Base-by-base conservation (phyloP, 2,797 vertebrate genomes). In the Moxostoma hubbsi region DNA sequence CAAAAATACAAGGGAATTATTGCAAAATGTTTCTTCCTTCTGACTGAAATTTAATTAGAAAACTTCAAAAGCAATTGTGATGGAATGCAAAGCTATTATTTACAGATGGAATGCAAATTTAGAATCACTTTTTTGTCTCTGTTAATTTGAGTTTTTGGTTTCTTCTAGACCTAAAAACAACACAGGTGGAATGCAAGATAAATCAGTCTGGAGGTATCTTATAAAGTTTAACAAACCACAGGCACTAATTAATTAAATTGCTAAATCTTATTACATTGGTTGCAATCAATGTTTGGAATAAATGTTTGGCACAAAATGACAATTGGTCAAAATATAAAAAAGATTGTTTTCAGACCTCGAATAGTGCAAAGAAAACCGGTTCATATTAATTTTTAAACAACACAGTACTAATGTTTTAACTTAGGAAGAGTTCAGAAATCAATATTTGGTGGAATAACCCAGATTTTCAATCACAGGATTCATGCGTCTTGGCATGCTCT, bases 21-120 rank as follows among this genome's bases (percentile, higher is more conserved):
- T 61, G 46, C 11, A 51, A 47, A 65, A 47, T 4, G 6, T 51
- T 45, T 45, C 57, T 75, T 72, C 57, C 71, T 18, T 36, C 57
- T 73, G 71, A 73, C 1, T 15, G 15, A 49, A 43, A 78, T 72
- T 82, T 85, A 82, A 76, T 84, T 78, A 77, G 18, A 62, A 79
- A 81, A 82, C 36, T 73, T 73, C 18, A 58, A 53, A 86, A 76
- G 7, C 46, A 64, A 61, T 65, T 49, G 77, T 65, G 76, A 58
- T 73, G 18, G 46, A 73, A 51, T 12, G 45, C 59, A 65, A 55
- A 79, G 78, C 43, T 46, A 68, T 55, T 72, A 24, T 63, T 70
- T 59, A 70, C 18, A 75, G 51, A 46, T 15, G 1, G 54, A 77
- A 77, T 55, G 12, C 36, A 79, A 68, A 53, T 46, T 36, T 70